Percentiles rank a stretch among this genome's conserved stretches.
Conservation (phyloP, 2,113 vertebrate species). For the Rostratula benghalensis region DNA sequence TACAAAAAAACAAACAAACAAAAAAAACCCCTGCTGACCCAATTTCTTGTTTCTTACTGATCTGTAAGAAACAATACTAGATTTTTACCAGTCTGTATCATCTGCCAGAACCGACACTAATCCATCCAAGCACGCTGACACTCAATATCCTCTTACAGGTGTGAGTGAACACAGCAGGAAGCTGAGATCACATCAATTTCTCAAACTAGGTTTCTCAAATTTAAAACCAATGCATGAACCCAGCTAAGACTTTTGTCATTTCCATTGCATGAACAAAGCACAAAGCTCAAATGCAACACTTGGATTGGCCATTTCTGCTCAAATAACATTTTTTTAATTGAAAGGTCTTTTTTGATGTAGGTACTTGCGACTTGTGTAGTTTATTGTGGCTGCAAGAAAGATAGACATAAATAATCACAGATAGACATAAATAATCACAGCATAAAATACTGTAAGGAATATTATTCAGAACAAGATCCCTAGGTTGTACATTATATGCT, state of each 20-base stretch:
- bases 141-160: constrained; percentile 31
- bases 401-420: neutral
- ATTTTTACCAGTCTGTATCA: constrained; percentile 24
- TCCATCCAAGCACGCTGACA: neutral
- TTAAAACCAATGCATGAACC: neutral
- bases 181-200: constrained; percentile 12
- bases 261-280: neutral
- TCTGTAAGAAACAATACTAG: neutral
- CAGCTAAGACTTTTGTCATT: neutral
- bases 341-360: neutral
- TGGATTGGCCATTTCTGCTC: neutral
- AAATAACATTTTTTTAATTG: neutral
- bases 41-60: neutral
- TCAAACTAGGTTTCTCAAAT: neutral
- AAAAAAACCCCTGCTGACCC: neutral
- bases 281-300: neutral
- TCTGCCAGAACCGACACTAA: neutral
- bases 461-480: neutral
- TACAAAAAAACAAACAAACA: too few relatives aligned
- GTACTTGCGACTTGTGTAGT: neutral
- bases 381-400: neutral
- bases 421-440: neutral
- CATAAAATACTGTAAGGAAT: neutral
- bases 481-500: neutral
- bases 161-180: constrained; percentile 15